Conservation (phyloP, 2,113 vertebrate species). For the Fulmarus glacialis region DNA sequence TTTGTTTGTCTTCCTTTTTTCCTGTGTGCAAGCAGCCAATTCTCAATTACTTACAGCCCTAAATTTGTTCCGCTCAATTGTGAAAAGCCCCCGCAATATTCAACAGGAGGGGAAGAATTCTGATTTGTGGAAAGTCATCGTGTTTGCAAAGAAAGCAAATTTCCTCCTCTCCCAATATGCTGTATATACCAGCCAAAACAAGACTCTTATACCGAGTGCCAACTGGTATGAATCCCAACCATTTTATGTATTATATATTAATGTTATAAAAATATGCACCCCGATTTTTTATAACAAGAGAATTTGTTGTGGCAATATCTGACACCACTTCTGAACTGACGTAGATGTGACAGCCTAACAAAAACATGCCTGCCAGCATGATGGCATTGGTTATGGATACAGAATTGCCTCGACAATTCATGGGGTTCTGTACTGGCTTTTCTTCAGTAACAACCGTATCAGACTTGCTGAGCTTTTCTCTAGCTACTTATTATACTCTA, state of each 20-base stretch:
- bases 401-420: neutral
- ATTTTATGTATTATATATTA: constrained; percentile 51
- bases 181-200: constrained; percentile 59
- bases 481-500: neutral
- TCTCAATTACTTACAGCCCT: constrained; percentile 69
- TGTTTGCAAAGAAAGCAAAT: constrained; percentile 67
- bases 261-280: constrained; percentile 50
- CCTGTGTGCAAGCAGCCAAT: constrained; percentile 65
- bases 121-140: constrained; percentile 60
- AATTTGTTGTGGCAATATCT: constrained; percentile 64
- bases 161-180: constrained; percentile 53
- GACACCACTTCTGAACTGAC: constrained; percentile 44
- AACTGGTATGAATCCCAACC: constrained; percentile 47
- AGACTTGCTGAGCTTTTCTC: constrained; percentile 39
- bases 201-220: neutral
- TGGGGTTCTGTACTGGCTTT: neutral
- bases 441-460: neutral
- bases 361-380: constrained; percentile 25
- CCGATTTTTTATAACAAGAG: constrained; percentile 35
- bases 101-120: constrained; percentile 59
- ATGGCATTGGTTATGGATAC: constrained; percentile 15
- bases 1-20: constrained; percentile 68
- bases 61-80: constrained; percentile 66
- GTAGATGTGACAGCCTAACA: constrained; percentile 33
- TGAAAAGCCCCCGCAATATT: constrained; percentile 66